Evolutionary conservation across 92 coral and sea anemone species (phyloP).

Genomic region (Ricordea florida): DNA sequence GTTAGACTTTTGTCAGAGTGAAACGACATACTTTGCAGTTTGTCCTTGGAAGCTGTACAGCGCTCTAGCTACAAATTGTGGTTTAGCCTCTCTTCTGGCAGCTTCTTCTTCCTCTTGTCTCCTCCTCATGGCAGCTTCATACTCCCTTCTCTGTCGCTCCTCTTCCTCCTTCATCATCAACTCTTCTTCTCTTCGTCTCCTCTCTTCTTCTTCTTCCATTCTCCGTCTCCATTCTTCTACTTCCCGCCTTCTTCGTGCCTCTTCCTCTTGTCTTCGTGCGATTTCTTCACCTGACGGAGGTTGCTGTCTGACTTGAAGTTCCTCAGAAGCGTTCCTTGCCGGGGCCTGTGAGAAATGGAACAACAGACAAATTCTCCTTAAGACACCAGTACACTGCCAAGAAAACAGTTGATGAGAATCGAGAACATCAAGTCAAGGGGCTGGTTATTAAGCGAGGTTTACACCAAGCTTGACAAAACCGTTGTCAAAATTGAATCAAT

Average conservation of each 20-base stretch:
- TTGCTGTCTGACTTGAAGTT: conserved; percentile 58
- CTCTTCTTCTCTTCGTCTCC: conserved; percentile 54
- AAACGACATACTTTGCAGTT: conserved; percentile 70
- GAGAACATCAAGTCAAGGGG: too few relatives aligned
- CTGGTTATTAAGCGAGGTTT: too few relatives aligned
- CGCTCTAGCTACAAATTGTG: conserved; percentile 88
- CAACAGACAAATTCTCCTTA: neutral
- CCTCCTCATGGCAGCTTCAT: conserved; percentile 56
- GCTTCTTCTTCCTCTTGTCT: conserved; percentile 50
- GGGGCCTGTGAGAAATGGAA: conserved; percentile 16
- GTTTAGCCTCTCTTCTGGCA: conserved; percentile 62
- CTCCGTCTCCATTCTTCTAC: conserved; percentile 65
- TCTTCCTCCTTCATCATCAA: conserved; percentile 51
- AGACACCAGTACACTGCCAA: too few relatives aligned
- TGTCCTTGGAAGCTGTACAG: conserved; percentile 88
- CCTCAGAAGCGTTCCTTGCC: conserved; percentile 68
- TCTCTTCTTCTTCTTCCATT: conserved; percentile 53
- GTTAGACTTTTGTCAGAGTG: neutral
- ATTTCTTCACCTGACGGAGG: conserved; percentile 87
- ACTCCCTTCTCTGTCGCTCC: conserved; percentile 67
- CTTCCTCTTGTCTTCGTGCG: conserved; percentile 70
- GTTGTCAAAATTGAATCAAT: too few relatives aligned
- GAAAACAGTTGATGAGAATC: neutral
- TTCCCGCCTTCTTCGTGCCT: conserved; percentile 55
- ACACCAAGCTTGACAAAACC: too few relatives aligned